A percentile compares a stretch with the other conserved stretches of the same genome.
Conservation (phyloP, 1,140 invertebrate species). For the Atta texana region DNA sequence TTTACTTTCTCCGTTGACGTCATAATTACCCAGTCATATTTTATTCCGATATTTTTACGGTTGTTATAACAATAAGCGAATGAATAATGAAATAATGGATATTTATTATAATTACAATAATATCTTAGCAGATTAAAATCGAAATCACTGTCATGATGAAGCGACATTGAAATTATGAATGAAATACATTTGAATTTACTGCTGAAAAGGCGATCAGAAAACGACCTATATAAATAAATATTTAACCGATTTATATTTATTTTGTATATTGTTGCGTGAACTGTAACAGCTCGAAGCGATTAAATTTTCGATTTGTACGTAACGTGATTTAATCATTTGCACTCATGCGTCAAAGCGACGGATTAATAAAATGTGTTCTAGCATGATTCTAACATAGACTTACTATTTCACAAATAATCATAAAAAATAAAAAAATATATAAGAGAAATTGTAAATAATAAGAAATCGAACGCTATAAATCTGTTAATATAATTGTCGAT, state of each 20-base stretch:
- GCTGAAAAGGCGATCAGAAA: constrained; percentile 21
- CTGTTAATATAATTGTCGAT: neutral
- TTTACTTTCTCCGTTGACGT: neutral
- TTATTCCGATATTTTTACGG: neutral
- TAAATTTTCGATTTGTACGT: constrained; percentile 29
- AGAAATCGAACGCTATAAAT: neutral
- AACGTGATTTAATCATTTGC: constrained; percentile 53
- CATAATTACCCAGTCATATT: neutral
- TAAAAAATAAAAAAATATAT: neutral
- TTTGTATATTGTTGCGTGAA: constrained; percentile 55
- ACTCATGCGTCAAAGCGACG: neutral
- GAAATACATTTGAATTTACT: neutral
- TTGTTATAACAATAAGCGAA: too few species aligned
- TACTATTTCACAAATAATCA: neutral
- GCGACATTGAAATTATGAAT: neutral
- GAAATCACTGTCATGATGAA: neutral
- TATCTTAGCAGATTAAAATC: constrained; percentile 16
- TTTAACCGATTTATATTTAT: constrained; percentile 60
- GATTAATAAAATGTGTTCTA: neutral
- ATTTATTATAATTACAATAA: neutral
- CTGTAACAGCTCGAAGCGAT: constrained; percentile 47
- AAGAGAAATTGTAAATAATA: neutral
- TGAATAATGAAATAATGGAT: neutral
- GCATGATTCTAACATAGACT: neutral
- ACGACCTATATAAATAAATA: constrained; percentile 50